Conservation (phyloP, 2,888 invertebrate genomes). For the Archips xylosteana region DNA sequence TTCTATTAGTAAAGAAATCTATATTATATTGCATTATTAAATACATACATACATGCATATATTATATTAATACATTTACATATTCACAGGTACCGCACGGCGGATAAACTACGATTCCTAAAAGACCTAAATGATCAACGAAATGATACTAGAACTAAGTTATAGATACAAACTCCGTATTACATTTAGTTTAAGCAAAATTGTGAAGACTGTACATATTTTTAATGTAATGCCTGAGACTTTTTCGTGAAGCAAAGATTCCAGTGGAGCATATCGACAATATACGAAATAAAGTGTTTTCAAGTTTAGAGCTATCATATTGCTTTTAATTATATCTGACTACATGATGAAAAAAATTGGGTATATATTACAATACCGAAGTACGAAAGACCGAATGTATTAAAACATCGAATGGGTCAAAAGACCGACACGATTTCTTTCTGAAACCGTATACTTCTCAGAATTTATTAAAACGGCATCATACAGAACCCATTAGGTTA, state of each 20-base stretch:
- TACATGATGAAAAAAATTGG: slow-evolving; percentile 10
- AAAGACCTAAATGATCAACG: slow-evolving; percentile 64
- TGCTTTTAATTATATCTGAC: slow-evolving; percentile 16
- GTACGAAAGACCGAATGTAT: too few relatives aligned
- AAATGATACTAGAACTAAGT: slow-evolving; percentile 68
- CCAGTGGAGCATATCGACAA: slow-evolving; percentile 82
- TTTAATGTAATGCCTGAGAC: slow-evolving; percentile 58
- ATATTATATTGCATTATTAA: too few relatives aligned
- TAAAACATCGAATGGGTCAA: too few relatives aligned
- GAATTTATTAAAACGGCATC: too few relatives aligned
- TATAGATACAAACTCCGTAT: slow-evolving; percentile 60
- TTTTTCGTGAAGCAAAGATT: slow-evolving; percentile 66
- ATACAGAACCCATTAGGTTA: too few relatives aligned
- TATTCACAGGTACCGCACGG: slow-evolving; percentile 63
- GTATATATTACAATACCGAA: too few relatives aligned
- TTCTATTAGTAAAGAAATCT: too few relatives aligned
- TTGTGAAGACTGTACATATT: slow-evolving; percentile 81
- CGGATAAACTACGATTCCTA: slow-evolving; percentile 61
- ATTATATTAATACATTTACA: slow-evolving; percentile 29
- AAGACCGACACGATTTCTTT: too few relatives aligned
- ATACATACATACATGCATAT: too few relatives aligned
- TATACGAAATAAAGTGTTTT: slow-evolving; percentile 55
- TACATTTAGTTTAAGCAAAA: slow-evolving; percentile 57
- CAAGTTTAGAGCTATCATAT: slow-evolving; percentile 24
- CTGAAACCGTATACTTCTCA: too few relatives aligned